Evolutionary conservation across 2,797 vertebrate genomes (phyloP), one percentile per base, ranked within the genome.

Genomic region (Poeciliopsis presidionis): DNA sequence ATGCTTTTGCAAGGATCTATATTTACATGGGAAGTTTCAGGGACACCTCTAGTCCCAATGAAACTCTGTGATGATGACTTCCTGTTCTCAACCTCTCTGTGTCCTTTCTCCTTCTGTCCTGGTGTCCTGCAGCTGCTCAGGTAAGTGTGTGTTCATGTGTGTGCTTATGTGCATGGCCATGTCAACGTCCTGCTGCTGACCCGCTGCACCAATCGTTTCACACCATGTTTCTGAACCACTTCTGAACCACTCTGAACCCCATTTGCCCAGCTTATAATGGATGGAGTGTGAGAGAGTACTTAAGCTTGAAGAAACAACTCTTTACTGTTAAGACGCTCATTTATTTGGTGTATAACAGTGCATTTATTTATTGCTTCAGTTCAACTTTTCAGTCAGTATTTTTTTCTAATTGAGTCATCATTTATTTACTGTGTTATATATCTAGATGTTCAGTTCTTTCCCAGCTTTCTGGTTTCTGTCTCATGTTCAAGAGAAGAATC

Each of bases 101-200:
- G 63, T 45, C 67, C 25, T 39, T 7, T 55, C 70, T 74, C 49
- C 72, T 49, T 57, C 45, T 86, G 73, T 73, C n/a, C 0, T 80
- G 11, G 0, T 78, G 77, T 86, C 45, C 67, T 76, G 47, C 93
- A 94, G 93, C 82, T 25, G 86, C 89, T 90, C 87, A 94, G 92
- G 93, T 94, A 47, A 91, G 90, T 28, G 6, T 41, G 53, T 65
- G 70, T 69, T 47, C 57, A n/a, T 63, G 55, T 70, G 49, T 41
- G 67, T 51, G 36, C 59, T 77, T n/a, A 45, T 77, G 79, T 79
- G 81, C 74, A 82, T 77, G 81, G 0, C 53, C 20, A 0, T 46
- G 28, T 45, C 28, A 59, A 39, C 25, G 45, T n/a, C 41, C 67
- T 33, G 33, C 36, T 20, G 71, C 47, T 72, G 49, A 51, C 39